Evolutionary conservation across 2,888 invertebrate species (phyloP), one percentile per base, ranked within the genome.

Genomic region (Melinaea menophilus): DNA sequence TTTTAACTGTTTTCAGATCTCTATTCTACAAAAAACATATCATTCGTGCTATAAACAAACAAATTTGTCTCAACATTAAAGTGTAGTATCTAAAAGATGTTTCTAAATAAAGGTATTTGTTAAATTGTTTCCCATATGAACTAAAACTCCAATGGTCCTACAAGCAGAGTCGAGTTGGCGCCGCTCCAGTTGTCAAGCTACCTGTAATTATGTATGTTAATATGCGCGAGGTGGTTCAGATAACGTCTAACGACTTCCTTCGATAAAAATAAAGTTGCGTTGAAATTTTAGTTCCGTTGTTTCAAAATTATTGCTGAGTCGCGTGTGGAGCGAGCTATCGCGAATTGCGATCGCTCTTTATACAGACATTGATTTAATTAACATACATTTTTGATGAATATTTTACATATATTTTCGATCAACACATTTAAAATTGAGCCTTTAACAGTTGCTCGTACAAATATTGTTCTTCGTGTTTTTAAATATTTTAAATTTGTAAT

Each of bases 131-230:
- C 82, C 82, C 74, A 71, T 79, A 78, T 79, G 70, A 81, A 73
- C 80, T 82, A 81, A 84, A 85, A 85, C 81, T 82, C 81, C 85
- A 84, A 85, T 82, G 81, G 81, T 80, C 75, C 79, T 80, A 84
- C 83, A 84, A 82, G 81, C 79, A 72, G 79, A 78, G 82, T 83
- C 80, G 80, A 80, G 82, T 81, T 88, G 88, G 88, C 88, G 77
- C 76, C 73, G 79, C 75, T 86, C 88, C 88, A 87, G 83, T 85
- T 83, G 86, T 83, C 84, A 83, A 85, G 85, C 85, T 85, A 84
- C 86, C 89, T 87, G 87, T 87, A 89, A 89, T 89, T 89, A 89
- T 88, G 87, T 88, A 89, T 89, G 89, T 86, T 89, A 89, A 89
- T 89, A 88, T 77, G 84, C 80, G 83, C 86, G 84, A 86, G 86